Evolutionary conservation across 2,888 invertebrate species (phyloP).

Genomic region (Smittia sp.): DNA sequence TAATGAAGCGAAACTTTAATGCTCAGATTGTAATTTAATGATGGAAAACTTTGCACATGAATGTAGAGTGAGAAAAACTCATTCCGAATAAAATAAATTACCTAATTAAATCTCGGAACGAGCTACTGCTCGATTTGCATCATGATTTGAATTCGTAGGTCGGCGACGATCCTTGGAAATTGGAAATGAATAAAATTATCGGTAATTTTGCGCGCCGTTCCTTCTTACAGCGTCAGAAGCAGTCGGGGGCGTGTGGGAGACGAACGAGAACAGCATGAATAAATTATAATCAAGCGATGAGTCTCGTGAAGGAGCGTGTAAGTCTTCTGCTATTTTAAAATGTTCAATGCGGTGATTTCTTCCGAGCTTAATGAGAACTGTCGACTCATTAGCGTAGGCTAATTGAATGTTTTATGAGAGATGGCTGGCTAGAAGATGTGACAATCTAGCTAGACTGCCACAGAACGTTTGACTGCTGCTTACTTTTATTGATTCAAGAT

Average conservation of each 20-base stretch:
- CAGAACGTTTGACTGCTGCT: no score
- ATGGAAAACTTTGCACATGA: not conserved
- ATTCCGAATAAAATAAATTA: not conserved
- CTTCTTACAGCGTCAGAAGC: not conserved
- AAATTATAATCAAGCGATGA: not conserved
- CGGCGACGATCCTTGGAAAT: not conserved
- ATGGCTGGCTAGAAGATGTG: no score
- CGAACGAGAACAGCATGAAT: not conserved
- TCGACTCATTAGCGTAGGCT: no score
- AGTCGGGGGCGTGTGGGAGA: not conserved
- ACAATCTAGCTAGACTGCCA: no score
- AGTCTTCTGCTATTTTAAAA: not conserved
- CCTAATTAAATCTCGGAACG: not conserved
- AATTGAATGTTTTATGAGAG: no score
- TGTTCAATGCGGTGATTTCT: not conserved
- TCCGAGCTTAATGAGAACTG: no score
- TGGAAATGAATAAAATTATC: slow-evolving; percentile 8
- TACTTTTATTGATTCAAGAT: no score
- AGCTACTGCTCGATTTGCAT: not conserved
- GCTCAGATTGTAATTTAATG: slow-evolving; percentile 12
- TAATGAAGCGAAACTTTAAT: not conserved
- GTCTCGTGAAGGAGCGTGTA: not conserved
- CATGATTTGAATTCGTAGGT: not conserved
- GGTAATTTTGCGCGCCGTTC: not conserved
- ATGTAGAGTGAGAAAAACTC: not conserved